A percentile compares a stretch with the other conserved stretches of the same genome.
Evolutionary conservation across 2,797 vertebrate species (phyloP).

Genomic region (Micrastur ruficollis): DNA sequence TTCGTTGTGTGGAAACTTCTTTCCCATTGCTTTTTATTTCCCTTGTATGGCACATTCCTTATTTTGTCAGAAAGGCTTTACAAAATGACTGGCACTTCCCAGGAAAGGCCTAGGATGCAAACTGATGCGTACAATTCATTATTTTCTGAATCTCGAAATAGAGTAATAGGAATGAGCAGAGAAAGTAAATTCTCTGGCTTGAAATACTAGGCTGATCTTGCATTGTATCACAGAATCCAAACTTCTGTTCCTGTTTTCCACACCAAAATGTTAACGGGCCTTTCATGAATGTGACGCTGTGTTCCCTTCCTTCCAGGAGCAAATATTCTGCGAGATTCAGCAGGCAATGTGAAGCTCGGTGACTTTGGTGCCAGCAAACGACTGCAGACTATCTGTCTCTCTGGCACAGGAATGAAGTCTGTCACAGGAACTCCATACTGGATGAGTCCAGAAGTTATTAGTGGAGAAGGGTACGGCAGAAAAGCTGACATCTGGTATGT

Average conservation of each 20-base stretch:
- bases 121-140: background rate
- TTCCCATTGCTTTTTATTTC: background rate
- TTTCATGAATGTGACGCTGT: background rate
- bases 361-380: constrained; percentile 97
- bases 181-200: background rate
- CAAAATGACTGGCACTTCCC: background rate
- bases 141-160: background rate
- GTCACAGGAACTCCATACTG: constrained; percentile 98
- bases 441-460: constrained; percentile 99
- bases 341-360: constrained; percentile 95
- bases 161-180: background rate
- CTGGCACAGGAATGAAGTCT: constrained; percentile 95
- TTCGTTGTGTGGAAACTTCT: background rate
- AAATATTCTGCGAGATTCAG: constrained; percentile 95
- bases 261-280: background rate
- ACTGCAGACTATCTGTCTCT: constrained; percentile 96
- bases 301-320: constrained; percentile 79
- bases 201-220: background rate
- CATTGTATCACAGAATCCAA: background rate
- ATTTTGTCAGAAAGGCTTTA: background rate
- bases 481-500: constrained; percentile 97
- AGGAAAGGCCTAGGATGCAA: background rate
- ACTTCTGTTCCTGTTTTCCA: background rate
- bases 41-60: background rate
- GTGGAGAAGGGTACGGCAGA: constrained; percentile 97